phyloP scores from a whole-genome alignment of 2,797 vertebrate species.

The Amazonetta brasiliensis region DNA sequence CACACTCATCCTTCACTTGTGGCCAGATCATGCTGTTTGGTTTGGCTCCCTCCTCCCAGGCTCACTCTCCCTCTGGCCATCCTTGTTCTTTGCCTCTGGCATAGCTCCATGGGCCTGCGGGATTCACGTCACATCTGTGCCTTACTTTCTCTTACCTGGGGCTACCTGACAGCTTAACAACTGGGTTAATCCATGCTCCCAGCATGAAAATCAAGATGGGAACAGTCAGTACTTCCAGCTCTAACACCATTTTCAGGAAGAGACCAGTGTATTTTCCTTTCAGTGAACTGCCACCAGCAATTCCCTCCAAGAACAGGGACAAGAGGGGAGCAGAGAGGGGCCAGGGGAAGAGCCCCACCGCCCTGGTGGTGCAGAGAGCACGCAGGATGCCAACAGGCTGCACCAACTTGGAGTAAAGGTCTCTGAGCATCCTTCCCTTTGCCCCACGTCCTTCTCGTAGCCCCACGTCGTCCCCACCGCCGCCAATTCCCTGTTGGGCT shows the following conservation, averaged over 20 bases:
- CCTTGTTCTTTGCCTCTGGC: background rate
- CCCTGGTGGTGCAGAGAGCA: fast-evolving
- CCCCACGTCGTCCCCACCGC: fast-evolving
- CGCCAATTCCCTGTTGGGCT: fast-evolving
- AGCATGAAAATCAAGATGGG: fast-evolving
- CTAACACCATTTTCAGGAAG: fast-evolving
- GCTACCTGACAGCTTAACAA: background rate
- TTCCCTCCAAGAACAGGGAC: background rate
- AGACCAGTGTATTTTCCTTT: background rate
- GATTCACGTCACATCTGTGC: background rate
- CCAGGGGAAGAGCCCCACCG: fast-evolving
- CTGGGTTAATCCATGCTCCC: background rate
- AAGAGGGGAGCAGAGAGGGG: background rate
- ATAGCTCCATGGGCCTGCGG: background rate
- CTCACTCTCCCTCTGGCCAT: background rate
- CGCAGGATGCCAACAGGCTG: fast-evolving
- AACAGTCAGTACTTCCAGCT: fast-evolving
- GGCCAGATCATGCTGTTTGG: fast-evolving
- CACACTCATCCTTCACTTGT: background rate
- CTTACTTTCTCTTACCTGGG: background rate
- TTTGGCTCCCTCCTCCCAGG: background rate
- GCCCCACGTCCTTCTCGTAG: background rate
- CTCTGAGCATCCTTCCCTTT: background rate
- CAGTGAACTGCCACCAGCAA: no score
- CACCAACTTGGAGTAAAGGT: fast-evolving